These are phyloP conservation scores for Odocoileus virginianus DNA, from an alignment of 2,113 vertebrate genomes.

Conservation along the genomic window DNA sequence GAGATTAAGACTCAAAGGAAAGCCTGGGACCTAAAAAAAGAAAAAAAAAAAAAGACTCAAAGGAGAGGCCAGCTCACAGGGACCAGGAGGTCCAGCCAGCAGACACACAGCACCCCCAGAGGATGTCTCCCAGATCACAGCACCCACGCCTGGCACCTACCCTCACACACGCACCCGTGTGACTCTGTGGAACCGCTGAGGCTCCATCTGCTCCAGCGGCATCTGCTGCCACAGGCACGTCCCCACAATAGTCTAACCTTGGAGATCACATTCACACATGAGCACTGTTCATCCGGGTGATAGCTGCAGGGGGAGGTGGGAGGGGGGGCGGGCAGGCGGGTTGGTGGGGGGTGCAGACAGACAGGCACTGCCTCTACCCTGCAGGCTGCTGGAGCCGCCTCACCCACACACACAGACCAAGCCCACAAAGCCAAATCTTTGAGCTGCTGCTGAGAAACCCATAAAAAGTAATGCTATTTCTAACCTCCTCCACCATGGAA, in stretches of 20 bases:
- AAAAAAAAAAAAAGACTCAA: background rate
- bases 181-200: slow-evolving; percentile 80
- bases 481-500: slow-evolving; percentile 49
- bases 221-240: slow-evolving; percentile 77
- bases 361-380: background rate
- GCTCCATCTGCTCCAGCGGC: slow-evolving; percentile 83
- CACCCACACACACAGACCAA: background rate
- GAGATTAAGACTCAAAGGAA: background rate
- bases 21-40: background rate
- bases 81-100: slow-evolving; percentile 54
- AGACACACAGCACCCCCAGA: slow-evolving; percentile 44
- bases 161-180: slow-evolving; percentile 74
- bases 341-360: background rate
- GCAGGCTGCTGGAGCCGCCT: background rate
- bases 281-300: slow-evolving; percentile 73
- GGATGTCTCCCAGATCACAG: slow-evolving; percentile 41
- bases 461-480: slow-evolving; percentile 70
- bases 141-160: slow-evolving; percentile 68
- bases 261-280: slow-evolving; percentile 80
- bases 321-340: slow-evolving; percentile 52
- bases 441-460: slow-evolving; percentile 56
- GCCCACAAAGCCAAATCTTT: background rate
- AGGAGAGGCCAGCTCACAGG: background rate
- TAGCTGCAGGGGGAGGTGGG: slow-evolving; percentile 62
- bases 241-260: slow-evolving; percentile 83